phyloP scores from a whole-genome alignment of 2,797 vertebrate species.

The Halcyon leucocephala region DNA sequence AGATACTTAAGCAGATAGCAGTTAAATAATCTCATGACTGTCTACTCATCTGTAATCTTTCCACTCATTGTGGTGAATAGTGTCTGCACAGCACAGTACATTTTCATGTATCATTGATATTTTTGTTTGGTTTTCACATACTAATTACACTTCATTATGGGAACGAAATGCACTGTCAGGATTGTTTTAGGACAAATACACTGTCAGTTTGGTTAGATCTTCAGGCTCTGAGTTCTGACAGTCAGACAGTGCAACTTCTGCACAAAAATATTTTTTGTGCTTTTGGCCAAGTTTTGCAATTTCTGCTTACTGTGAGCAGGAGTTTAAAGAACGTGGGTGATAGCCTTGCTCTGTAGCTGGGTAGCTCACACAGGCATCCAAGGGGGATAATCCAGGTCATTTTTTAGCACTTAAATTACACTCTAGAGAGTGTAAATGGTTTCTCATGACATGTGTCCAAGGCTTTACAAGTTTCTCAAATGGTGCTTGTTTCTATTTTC shows the following conservation, averaged over 20 bases:
- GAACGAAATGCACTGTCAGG: not conserved
- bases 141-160: not conserved
- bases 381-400: constrained; percentile 29
- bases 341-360: not conserved
- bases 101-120: not conserved
- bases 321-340: not conserved
- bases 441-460: constrained; percentile 68
- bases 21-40: not conserved
- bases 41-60: not conserved
- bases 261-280: not conserved
- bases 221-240: not conserved
- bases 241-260: not conserved
- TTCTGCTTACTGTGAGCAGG: not conserved
- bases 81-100: not conserved
- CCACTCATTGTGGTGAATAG: not conserved
- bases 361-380: not conserved
- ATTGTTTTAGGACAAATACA: not conserved
- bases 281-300: constrained; percentile 3
- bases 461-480: constrained; percentile 65
- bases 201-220: not conserved
- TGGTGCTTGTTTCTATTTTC: constrained; percentile 64
- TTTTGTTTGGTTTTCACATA: not conserved
- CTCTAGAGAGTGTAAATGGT: constrained; percentile 36
- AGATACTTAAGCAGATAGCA: not conserved
- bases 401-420: constrained; percentile 1